A percentile compares a stretch with the other conserved stretches of the same genome.
These are phyloP conservation scores for Cryptomyrus ogoouensis DNA, from an alignment of 2,113 vertebrate species.

Conservation along the genomic window DNA sequence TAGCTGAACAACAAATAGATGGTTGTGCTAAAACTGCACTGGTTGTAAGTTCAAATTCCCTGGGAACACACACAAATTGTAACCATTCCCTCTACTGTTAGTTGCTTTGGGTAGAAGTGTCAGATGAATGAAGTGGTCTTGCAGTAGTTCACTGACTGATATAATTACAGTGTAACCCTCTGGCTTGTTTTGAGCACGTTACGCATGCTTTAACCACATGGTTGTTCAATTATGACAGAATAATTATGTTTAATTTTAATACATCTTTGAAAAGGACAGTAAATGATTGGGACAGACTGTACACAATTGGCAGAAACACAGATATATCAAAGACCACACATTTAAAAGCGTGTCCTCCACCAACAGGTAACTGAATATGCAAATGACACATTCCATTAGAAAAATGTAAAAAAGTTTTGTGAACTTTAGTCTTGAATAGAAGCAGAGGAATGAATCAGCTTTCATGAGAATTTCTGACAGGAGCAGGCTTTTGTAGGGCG, in stretches of 20 bases:
- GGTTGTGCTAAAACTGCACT: neutral
- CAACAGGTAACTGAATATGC: conserved; percentile 21
- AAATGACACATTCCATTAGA: conserved; percentile 4
- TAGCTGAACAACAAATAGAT: neutral
- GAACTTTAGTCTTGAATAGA: conserved; percentile 15
- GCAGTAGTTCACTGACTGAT: neutral
- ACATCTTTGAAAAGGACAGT: neutral
- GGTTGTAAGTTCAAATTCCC: neutral
- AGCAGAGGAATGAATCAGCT: conserved; percentile 24
- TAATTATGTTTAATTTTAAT: neutral
- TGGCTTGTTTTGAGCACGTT: neutral
- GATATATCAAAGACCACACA: conserved; percentile 13
- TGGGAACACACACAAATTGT: neutral
- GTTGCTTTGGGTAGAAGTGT: neutral
- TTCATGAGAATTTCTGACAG: conserved; percentile 29
- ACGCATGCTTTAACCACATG: neutral
- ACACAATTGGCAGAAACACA: conserved; percentile 1
- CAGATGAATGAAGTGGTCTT: neutral
- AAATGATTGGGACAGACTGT: conserved; percentile 6
- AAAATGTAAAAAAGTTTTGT: conserved; percentile 27
- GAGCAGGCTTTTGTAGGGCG: conserved; percentile 31
- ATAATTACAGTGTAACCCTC: neutral
- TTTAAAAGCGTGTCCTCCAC: conserved; percentile 11
- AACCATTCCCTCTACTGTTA: neutral
- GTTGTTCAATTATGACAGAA: neutral